Evolutionary conservation across 2,888 invertebrate species (phyloP).

Genomic region (Callinectes sapidus): DNA sequence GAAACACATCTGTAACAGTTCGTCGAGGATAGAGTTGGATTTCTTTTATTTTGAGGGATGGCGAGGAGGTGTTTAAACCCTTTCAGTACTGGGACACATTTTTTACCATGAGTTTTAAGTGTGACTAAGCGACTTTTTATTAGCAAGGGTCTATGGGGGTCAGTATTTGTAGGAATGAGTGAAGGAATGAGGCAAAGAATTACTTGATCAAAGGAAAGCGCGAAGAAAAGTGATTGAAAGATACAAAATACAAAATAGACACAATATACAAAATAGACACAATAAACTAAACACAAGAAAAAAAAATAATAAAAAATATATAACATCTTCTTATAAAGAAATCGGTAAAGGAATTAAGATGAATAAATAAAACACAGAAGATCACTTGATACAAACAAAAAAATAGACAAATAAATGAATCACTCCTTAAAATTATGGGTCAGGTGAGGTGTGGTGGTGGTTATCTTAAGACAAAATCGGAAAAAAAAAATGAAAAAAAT

Average conservation of each 20-base stretch:
- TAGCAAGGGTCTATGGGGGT: no score
- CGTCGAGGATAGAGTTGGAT: background rate
- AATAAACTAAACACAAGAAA: background rate
- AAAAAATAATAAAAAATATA: background rate
- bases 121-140: no score
- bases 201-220: background rate
- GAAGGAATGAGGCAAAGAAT: background rate
- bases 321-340: background rate
- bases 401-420: background rate
- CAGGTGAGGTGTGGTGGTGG: no score
- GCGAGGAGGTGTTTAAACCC: no score
- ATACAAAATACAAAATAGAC: background rate
- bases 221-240: background rate
- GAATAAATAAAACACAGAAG: background rate
- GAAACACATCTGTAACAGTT: background rate
- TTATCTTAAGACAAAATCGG: no score
- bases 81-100: no score
- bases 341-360: background rate
- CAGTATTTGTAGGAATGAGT: background rate
- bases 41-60: no score
- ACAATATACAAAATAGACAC: background rate
- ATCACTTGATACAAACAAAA: background rate
- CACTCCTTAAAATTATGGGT: background rate
- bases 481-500: no score
- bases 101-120: no score